Evolutionary conservation across 2,113 vertebrate species (phyloP).

Genomic region (Apistogramma diplotaenia): DNA sequence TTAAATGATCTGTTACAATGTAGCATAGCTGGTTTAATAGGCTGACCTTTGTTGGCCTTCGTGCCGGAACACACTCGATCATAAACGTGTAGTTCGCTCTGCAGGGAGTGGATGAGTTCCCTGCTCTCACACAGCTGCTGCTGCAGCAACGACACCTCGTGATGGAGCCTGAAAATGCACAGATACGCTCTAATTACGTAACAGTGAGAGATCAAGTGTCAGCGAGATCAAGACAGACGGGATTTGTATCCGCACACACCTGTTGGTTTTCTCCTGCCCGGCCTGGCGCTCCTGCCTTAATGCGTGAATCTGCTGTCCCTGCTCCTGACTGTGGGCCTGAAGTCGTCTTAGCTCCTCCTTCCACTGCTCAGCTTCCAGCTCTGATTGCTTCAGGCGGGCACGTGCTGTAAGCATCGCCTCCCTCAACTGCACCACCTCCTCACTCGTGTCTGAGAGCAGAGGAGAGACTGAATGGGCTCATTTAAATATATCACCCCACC

Average conservation of each 20-base stretch:
- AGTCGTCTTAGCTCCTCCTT: constrained; percentile 78
- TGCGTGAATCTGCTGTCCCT: constrained; percentile 77
- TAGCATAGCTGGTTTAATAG: neutral
- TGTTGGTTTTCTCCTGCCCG: constrained; percentile 83
- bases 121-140: constrained; percentile 87
- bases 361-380: constrained; percentile 82
- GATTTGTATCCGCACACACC: constrained; percentile 63
- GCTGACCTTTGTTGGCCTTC: constrained; percentile 77
- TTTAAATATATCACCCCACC: neutral
- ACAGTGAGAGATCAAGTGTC: neutral
- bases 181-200: neutral
- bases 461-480: neutral
- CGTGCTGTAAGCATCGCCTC: constrained; percentile 79
- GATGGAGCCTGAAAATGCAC: constrained; percentile 80
- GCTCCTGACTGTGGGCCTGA: constrained; percentile 77
- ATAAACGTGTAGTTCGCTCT: constrained; percentile 82
- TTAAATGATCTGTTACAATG: neutral
- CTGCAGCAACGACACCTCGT: constrained; percentile 83
- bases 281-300: constrained; percentile 80
- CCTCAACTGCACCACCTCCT: constrained; percentile 79
- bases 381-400: constrained; percentile 80
- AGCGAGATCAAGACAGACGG: neutral
- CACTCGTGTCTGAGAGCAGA: constrained; percentile 53
- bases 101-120: constrained; percentile 83
- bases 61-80: constrained; percentile 73